Conservation (phyloP, 2,113 vertebrate species). For the Dolichotis patagonum region DNA sequence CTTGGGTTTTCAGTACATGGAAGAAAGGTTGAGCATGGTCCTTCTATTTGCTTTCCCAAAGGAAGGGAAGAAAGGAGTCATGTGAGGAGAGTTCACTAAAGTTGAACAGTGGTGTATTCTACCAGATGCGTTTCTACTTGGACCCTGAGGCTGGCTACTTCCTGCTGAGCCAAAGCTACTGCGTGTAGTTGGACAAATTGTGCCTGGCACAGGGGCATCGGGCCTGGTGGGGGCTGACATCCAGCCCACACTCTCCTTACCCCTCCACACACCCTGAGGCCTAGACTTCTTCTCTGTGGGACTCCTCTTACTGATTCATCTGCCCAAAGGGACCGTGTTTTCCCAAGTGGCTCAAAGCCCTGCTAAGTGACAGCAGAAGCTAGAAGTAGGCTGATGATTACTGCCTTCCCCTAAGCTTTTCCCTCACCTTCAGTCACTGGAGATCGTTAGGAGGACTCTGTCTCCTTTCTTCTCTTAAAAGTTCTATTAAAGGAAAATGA, state of each 20-base stretch:
- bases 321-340: neutral
- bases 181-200: no score
- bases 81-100: neutral
- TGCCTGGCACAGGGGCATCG: neutral
- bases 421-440: neutral
- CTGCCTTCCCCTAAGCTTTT: neutral
- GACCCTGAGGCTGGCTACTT: neutral
- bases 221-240: neutral
- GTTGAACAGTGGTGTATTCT: neutral
- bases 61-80: neutral
- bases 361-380: neutral
- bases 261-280: fast-evolving
- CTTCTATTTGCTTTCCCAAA: neutral
- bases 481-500: neutral
- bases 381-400: fast-evolving
- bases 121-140: neutral
- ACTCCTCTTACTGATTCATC: neutral
- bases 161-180: neutral
- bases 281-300: neutral
- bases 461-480: slow-evolving; percentile 34
- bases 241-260: neutral
- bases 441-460: neutral
- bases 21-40: neutral
- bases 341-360: neutral
- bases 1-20: neutral